A percentile compares a stretch with the other conserved stretches of the same genome.
These are phyloP conservation scores for Galeopsomyia nigrocyanea DNA, from an alignment of 2,888 invertebrate genomes.

Conservation along the genomic window DNA sequence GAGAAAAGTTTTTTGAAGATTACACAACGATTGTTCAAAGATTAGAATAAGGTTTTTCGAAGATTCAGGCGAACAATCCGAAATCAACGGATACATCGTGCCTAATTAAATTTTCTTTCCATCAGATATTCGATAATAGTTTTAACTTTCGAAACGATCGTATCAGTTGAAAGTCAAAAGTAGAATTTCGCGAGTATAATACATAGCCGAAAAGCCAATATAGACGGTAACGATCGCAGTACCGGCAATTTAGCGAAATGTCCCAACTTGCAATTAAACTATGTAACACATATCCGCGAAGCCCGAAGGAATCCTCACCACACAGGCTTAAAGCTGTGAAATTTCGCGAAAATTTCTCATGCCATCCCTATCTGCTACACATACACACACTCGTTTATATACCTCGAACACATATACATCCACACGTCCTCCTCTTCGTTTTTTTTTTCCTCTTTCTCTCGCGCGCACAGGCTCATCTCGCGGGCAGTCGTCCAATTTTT, in stretches of 20 bases:
- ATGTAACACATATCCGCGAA: slow-evolving; percentile 10
- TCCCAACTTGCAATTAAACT: slow-evolving; percentile 27
- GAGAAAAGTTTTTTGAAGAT: no score
- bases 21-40: no score
- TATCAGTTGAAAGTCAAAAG: no score
- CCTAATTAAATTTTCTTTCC: no score
- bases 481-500: slow-evolving; percentile 48
- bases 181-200: no score
- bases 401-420: neutral
- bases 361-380: neutral
- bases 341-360: slow-evolving; percentile 43
- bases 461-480: neutral
- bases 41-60: no score
- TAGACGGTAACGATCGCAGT: neutral
- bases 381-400: neutral
- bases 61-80: no score
- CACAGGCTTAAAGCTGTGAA: slow-evolving; percentile 40
- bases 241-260: slow-evolving; percentile 4
- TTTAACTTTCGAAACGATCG: no score
- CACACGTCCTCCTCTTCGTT: neutral
- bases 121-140: no score
- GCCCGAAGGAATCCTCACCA: slow-evolving; percentile 26
- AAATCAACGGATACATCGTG: no score
- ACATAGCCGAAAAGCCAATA: neutral
- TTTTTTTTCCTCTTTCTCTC: slow-evolving; percentile 1